A percentile compares a stretch with the other conserved stretches of the same genome.
Evolutionary conservation across 2,888 invertebrate species (phyloP).

Genomic region (Apodemia duryi): DNA sequence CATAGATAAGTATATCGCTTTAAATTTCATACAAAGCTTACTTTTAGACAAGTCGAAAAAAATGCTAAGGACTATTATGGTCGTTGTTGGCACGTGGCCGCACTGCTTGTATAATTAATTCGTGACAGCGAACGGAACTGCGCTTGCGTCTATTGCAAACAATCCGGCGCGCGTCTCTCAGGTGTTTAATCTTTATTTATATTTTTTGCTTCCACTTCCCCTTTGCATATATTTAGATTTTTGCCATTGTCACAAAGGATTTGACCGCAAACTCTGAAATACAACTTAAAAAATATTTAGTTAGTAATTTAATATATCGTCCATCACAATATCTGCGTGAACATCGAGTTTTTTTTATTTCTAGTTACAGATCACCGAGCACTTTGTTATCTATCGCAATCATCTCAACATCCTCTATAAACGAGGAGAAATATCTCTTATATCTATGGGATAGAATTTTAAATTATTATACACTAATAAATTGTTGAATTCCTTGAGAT

Average conservation of each 20-base stretch:
- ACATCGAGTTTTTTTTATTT: conserved; percentile 48
- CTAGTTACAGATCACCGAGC: conserved; percentile 69
- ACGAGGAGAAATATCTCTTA: conserved; percentile 43
- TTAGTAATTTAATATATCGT: conserved; percentile 14
- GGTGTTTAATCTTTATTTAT: conserved; percentile 75
- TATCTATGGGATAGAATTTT: conserved; percentile 40
- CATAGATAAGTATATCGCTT: too few relatives aligned
- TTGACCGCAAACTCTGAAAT: conserved; percentile 13
- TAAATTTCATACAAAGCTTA: background rate
- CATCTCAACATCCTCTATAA: conserved; percentile 41
- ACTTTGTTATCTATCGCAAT: conserved; percentile 64
- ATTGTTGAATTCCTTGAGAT: conserved; percentile 33
- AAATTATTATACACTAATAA: conserved; percentile 41
- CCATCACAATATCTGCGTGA: conserved; percentile 15
- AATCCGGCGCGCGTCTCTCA: conserved; percentile 59
- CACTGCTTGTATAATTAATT: conserved; percentile 63
- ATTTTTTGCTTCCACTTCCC: conserved; percentile 67
- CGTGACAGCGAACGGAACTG: conserved; percentile 53
- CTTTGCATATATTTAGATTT: conserved; percentile 76
- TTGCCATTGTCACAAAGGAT: conserved; percentile 36
- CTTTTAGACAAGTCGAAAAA: conserved; percentile 34
- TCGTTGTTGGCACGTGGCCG: conserved; percentile 52
- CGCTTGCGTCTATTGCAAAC: conserved; percentile 49
- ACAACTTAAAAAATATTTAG: conserved; percentile 8
- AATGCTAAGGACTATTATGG: conserved; percentile 40